phyloP scores from a whole-genome alignment of 2,888 invertebrate species.

The Melieria omissa region DNA sequence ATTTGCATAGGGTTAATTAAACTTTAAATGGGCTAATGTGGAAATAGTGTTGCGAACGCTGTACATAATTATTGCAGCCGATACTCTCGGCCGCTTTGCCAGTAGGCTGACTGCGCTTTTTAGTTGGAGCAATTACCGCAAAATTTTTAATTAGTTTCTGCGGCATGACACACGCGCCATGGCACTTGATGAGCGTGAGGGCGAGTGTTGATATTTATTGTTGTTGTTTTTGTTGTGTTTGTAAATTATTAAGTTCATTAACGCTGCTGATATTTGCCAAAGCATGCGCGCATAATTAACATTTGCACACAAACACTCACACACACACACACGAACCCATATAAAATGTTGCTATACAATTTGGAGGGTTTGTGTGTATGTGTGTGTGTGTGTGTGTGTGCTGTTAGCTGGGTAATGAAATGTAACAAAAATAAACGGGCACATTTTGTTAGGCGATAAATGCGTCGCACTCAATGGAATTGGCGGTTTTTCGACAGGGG shows the following conservation, averaged over 20 bases:
- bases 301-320: conserved; percentile 9
- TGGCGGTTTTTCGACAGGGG: no score
- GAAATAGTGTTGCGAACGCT: not conserved
- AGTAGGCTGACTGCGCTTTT: no score
- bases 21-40: conserved; percentile 1
- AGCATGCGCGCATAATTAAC: conserved; percentile 22
- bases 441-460: no score
- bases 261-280: conserved; percentile 11
- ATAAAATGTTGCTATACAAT: no score
- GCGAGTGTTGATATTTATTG: not conserved
- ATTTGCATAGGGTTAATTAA: conserved; percentile 3
- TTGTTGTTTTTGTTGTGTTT: not conserved
- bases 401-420: not conserved
- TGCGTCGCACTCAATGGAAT: no score
- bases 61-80: no score
- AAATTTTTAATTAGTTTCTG: conserved; percentile 21
- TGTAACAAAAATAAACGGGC: no score
- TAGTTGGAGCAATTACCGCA: not conserved
- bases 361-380: not conserved
- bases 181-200: conserved; percentile 1
- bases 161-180: conserved; percentile 1
- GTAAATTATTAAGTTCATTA: conserved; percentile 30
- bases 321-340: not conserved
- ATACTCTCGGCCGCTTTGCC: no score
- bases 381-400: conserved; percentile 12